These are phyloP conservation scores for Cassiopea andromeda DNA, from an alignment of 30 jellyfish, hydroid and myxozoan genomes.

Conservation along the genomic window DNA sequence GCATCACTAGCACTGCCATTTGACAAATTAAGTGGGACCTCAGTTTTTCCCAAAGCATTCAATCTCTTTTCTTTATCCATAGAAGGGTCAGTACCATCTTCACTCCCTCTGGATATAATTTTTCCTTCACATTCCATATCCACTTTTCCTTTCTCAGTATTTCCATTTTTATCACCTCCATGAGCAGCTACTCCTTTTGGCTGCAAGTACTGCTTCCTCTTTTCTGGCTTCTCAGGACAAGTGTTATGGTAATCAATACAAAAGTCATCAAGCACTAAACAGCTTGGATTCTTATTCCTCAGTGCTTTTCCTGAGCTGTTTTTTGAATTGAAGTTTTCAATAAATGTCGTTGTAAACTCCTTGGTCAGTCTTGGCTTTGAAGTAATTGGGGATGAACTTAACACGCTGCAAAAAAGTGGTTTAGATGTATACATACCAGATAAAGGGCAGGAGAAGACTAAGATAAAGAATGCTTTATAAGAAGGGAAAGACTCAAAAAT, in stretches of 20 bases:
- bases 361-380: slow-evolving; percentile 52
- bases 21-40: neutral
- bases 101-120: neutral
- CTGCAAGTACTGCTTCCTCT: neutral
- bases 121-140: neutral
- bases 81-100: neutral
- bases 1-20: neutral
- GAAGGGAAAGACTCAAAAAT: neutral
- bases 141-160: neutral
- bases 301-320: slow-evolving; percentile 52
- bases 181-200: neutral
- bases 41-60: no score
- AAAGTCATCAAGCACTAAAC: slow-evolving; percentile 69
- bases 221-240: neutral
- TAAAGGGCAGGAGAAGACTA: neutral
- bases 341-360: slow-evolving; percentile 29
- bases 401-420: neutral
- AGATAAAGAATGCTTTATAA: neutral
- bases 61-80: neutral
- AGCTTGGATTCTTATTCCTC: slow-evolving; percentile 62
- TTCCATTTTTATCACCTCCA: neutral
- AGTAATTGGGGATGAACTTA: neutral
- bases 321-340: slow-evolving; percentile 25
- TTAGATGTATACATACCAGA: no score
- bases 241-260: slow-evolving; percentile 46